Percentiles rank a stretch among this genome's conserved stretches.
These are phyloP conservation scores for Mesodorylaimus sp. DNA, from an alignment of 2,888 invertebrate genomes.

Conservation along the genomic window DNA sequence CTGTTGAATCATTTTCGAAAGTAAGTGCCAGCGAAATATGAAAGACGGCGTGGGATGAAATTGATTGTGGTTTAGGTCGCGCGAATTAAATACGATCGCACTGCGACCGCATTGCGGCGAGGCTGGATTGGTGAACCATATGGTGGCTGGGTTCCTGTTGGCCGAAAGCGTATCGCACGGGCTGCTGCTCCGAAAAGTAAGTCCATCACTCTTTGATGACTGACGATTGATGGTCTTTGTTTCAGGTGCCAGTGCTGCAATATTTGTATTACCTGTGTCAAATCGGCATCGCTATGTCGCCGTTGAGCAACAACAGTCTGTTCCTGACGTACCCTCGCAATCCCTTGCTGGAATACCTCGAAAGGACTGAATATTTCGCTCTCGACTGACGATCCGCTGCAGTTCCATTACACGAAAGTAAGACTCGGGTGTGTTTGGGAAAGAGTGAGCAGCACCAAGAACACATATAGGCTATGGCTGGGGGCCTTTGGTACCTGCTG, in stretches of 20 bases:
- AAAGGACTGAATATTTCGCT: conserved; percentile 79
- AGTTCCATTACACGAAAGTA: conserved; percentile 97
- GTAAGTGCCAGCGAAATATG: conserved; percentile 34
- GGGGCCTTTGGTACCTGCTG: too few species aligned
- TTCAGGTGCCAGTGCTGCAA: neutral
- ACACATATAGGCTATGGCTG: too few species aligned
- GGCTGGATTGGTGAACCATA: conserved; percentile 89
- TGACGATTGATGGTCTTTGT: conserved; percentile 63
- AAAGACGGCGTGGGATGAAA: neutral
- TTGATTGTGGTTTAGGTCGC: conserved; percentile 43
- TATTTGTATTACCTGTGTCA: neutral
- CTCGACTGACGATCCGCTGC: conserved; percentile 92
- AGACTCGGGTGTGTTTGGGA: too few species aligned
- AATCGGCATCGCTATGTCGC: too few species aligned
- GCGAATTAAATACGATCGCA: conserved; percentile 78
- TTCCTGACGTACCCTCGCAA: conserved; percentile 98
- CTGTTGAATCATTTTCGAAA: conserved; percentile 81
- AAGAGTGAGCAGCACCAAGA: too few species aligned
- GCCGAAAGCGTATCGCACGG: conserved; percentile 98
- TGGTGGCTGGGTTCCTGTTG: conserved; percentile 86
- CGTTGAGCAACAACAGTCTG: too few species aligned
- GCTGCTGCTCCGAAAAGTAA: conserved; percentile 69
- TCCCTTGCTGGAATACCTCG: conserved; percentile 86
- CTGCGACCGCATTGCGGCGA: conserved; percentile 95
- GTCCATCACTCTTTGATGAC: conserved; percentile 37